Evolutionary conservation across 2,888 invertebrate species (phyloP).

Genomic region (Aelia acuminata): DNA sequence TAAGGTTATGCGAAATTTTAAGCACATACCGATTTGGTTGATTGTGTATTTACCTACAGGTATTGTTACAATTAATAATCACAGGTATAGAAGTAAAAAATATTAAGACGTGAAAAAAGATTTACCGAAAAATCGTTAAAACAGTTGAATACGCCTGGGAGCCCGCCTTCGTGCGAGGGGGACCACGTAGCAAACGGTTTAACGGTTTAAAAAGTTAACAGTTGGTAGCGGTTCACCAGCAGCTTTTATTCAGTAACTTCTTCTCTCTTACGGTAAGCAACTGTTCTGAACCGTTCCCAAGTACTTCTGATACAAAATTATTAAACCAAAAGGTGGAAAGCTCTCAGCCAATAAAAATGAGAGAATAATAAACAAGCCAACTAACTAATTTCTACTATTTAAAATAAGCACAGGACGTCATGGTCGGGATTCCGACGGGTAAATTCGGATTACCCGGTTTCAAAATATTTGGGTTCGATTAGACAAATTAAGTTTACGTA

Average conservation of each 20-base stretch:
- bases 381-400: no score
- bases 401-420: no score
- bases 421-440: no score
- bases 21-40: no score
- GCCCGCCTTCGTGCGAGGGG: neutral
- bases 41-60: neutral
- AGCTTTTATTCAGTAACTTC: conserved; percentile 17
- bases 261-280: neutral
- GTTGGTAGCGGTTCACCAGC: conserved; percentile 28
- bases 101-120: neutral
- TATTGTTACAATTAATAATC: neutral
- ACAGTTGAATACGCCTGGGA: conserved; percentile 20
- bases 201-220: conserved; percentile 29
- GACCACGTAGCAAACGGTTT: conserved; percentile 9
- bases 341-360: no score
- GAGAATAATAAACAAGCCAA: no score
- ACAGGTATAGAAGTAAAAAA: neutral
- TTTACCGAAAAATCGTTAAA: neutral
- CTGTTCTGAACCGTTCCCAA: neutral
- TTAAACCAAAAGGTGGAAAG: neutral
- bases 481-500: no score
- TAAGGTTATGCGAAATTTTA: no score
- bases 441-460: no score
- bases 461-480: no score
- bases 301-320: neutral